Percentiles rank a stretch among this genome's conserved stretches.
Conservation (phyloP, 2,888 invertebrate species). For the Cremastinae sp. region DNA sequence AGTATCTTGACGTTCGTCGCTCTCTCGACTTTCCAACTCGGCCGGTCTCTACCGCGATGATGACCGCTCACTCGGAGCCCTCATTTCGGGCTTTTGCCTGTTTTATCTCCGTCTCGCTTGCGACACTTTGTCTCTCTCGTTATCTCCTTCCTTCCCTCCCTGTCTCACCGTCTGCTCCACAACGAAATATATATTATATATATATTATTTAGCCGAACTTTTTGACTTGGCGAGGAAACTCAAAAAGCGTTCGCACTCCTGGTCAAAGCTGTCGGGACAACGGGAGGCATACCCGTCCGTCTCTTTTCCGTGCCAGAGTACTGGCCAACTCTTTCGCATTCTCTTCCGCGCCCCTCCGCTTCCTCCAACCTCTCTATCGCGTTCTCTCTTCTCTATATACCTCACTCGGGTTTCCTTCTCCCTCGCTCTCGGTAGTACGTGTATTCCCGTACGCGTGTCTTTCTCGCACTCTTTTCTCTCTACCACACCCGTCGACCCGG, state of each 20-base stretch:
- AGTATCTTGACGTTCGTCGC: conserved; percentile 27
- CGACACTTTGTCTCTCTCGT: background rate
- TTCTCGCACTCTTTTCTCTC: conserved; percentile 55
- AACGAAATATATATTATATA: no score
- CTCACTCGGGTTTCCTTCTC: conserved; percentile 31
- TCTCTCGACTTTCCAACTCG: conserved; percentile 54
- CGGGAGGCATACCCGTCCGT: conserved; percentile 5
- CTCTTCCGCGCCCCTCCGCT: conserved; percentile 30
- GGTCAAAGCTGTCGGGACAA: no score
- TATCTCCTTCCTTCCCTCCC: background rate
- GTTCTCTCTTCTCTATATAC: no score
- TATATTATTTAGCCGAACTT: no score
- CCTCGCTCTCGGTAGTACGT: conserved; percentile 10
- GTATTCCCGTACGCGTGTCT: conserved; percentile 21
- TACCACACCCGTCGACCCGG: conserved; percentile 62
- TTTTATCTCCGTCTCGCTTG: conserved; percentile 7
- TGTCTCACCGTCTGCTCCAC: background rate
- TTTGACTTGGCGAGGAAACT: no score
- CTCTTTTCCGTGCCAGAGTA: conserved; percentile 10
- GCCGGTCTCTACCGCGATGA: conserved; percentile 51
- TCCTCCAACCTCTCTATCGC: conserved; percentile 22
- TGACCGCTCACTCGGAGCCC: conserved; percentile 50
- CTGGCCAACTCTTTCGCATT: conserved; percentile 55
- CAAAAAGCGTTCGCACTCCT: no score
- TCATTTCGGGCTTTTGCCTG: conserved; percentile 49